Conservation (phyloP, 1,140 invertebrate species). For the Schlechtendalia chinensis region DNA sequence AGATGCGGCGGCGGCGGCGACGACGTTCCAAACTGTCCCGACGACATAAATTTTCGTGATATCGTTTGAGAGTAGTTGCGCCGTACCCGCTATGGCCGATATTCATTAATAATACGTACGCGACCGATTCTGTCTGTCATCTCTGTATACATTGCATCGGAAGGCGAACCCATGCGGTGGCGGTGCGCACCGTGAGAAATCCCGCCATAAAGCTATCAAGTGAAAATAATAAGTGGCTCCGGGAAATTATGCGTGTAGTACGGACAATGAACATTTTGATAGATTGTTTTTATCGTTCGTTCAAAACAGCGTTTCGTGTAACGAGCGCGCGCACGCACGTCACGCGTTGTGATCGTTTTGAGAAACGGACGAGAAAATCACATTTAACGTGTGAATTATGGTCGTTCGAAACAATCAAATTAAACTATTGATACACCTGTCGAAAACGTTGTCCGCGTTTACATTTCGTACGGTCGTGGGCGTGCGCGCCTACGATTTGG, state of each 20-base stretch:
- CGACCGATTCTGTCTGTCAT: not conserved
- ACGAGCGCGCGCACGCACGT: not conserved
- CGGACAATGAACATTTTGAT: constrained; percentile 2
- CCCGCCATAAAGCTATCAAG: constrained; percentile 11
- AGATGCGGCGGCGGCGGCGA: no score
- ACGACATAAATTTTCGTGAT: constrained; percentile 5
- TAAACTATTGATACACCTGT: no score
- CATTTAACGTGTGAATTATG: no score
- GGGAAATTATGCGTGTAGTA: not conserved
- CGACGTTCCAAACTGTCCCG: not conserved
- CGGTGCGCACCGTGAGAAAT: not conserved
- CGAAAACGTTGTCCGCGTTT: no score
- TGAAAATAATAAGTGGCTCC: not conserved
- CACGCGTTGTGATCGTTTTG: not conserved
- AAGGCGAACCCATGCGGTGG: not conserved
- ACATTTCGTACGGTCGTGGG: no score
- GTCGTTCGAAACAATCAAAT: no score
- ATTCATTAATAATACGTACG: not conserved
- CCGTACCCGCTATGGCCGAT: not conserved
- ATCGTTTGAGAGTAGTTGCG: not conserved
- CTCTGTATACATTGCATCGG: not conserved
- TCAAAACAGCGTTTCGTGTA: constrained; percentile 15
- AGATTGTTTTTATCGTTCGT: not conserved
- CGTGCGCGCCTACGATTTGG: no score
- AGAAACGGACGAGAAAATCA: no score